Percentiles rank a stretch among this genome's conserved stretches.
Conservation (phyloP, 2,888 invertebrate genomes). For the Polydesmus complanatus region DNA sequence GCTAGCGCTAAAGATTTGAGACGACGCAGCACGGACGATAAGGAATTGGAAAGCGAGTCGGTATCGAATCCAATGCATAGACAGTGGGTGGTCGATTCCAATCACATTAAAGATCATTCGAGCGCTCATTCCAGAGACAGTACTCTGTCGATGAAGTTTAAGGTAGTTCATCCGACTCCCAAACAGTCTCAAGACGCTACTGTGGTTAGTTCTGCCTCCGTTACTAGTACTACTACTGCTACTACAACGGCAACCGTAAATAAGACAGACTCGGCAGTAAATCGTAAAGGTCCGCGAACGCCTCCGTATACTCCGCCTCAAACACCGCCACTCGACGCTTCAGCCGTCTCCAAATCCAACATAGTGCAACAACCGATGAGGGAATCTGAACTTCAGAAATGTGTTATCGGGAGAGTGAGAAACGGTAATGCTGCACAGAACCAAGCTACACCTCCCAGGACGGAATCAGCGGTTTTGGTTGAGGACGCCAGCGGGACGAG, state of each 20-base stretch:
- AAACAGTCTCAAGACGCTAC: slow-evolving; percentile 1
- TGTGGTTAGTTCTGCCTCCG: neutral
- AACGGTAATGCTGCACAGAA: neutral
- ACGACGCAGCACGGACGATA: slow-evolving; percentile 15
- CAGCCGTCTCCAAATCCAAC: slow-evolving; percentile 1
- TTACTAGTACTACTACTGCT: neutral
- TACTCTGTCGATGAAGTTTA: slow-evolving; percentile 19
- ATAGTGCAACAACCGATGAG: neutral
- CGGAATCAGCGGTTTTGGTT: neutral
- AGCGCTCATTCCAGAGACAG: slow-evolving; percentile 14
- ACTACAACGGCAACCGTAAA: neutral
- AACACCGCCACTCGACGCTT: slow-evolving; percentile 21
- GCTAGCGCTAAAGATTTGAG: slow-evolving; percentile 34
- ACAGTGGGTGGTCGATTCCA: slow-evolving; percentile 19
- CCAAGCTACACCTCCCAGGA: neutral
- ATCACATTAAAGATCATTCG: slow-evolving; percentile 12
- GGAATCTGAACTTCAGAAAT: neutral
- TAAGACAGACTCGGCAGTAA: neutral
- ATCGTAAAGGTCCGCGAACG: slow-evolving; percentile 21
- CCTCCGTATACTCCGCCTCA: slow-evolving; percentile 24
- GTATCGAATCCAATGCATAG: slow-evolving; percentile 13
- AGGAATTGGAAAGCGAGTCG: slow-evolving; percentile 2
- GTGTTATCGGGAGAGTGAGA: neutral
- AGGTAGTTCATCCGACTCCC: slow-evolving; percentile 12
- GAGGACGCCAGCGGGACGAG: neutral